Base-by-base conservation (phyloP, 2,113 vertebrate species). In the Nesospiza acunhae region DNA sequence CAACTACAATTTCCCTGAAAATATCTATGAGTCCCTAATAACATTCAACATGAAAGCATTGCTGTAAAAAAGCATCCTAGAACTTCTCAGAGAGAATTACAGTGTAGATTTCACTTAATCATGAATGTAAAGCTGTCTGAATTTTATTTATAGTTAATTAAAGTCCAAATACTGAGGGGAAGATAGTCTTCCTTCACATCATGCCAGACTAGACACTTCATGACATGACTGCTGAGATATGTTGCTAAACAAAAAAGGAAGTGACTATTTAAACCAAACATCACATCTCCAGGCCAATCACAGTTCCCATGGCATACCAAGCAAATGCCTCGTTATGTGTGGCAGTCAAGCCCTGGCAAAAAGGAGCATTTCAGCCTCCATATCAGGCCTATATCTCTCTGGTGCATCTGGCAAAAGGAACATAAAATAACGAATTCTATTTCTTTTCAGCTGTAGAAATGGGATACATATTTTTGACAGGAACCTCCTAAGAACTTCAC, bases 281-380 rank as follows among this genome's bases (percentile, higher is more conserved):
- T 49, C 55, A 35, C 42, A 47, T 79, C 56, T 58, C 47, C 72
- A 84, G 74, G 55, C 55, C 82, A 95, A 31, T 11, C 1, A 0
- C 63, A 74, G 50, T 33, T 90, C 82, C 82, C 78, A 50, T 0
- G 22, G 44, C 30, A 66, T 1, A 69, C 13, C 58, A 58, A 1
- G 0, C 50, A 66, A 66, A 85, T 0, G 14, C 28, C 74, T 87
- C 0, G 0, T 7, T 33, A 16, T 33, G 13, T 49, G 31, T 4
- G 6, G 44, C 72, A 89, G 58, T 52, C 52, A 75, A 59, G 31
- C 49, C n/a, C 24, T 35, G 67, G 67, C 16, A 63, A 75, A 80
- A 82, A 64, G 10, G 20, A 78, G 15, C 28, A 53, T 53, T 94
- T 81, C 58, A 58, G 58, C 6, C 31, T 62, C 46, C 26, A 1